Percentiles rank a stretch among this genome's conserved stretches.
Conservation (phyloP, 2,113 vertebrate species). For the Aleadryas rufinucha region DNA sequence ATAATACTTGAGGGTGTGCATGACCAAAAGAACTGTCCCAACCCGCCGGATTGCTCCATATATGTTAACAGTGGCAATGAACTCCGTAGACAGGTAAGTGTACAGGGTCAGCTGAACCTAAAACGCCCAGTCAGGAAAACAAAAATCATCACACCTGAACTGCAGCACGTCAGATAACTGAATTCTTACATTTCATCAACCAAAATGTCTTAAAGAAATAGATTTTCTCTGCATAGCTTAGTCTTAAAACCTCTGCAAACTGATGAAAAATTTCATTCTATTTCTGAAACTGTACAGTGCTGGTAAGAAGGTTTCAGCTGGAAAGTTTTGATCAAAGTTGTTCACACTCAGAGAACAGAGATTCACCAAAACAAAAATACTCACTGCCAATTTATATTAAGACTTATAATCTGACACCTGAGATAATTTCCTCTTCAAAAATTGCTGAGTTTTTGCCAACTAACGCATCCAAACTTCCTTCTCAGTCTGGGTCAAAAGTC, state of each 20-base stretch:
- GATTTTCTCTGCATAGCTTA: neutral
- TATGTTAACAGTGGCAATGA: constrained; percentile 93
- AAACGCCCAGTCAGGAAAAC: neutral
- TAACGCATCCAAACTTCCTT: neutral
- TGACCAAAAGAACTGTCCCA: constrained; percentile 92
- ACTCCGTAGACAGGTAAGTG: constrained; percentile 94
- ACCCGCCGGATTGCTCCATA: constrained; percentile 93
- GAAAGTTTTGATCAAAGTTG: neutral
- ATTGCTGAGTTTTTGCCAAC: neutral
- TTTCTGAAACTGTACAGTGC: neutral
- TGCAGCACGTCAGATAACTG: neutral
- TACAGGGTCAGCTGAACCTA: constrained; percentile 92
- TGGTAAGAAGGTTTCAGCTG: neutral
- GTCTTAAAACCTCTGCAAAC: neutral
- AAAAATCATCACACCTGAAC: neutral
- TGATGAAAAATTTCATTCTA: neutral
- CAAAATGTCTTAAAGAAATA: neutral
- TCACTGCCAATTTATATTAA: neutral
- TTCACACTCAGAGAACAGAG: neutral
- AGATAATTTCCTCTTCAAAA: neutral
- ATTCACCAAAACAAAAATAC: neutral
- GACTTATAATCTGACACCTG: neutral
- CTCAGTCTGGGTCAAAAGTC: neutral
- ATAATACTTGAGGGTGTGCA: constrained; percentile 95
- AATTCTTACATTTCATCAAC: neutral